Evolutionary conservation across 2,888 invertebrate genomes (phyloP).

Genomic region (Caradrina kadenii): DNA sequence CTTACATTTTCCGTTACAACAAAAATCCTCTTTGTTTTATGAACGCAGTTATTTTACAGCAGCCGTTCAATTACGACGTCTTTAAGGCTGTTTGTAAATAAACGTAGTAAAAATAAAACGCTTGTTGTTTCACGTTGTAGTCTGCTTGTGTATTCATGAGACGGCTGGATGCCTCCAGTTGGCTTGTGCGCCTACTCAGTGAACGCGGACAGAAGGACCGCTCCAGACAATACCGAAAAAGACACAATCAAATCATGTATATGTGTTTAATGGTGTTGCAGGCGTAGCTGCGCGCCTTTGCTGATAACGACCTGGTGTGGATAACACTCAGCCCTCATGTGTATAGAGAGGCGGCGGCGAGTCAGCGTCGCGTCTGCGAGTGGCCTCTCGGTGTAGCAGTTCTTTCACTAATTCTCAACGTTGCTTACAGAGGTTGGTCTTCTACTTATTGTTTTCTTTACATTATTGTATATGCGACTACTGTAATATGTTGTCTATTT

Average conservation of each 20-base stretch:
- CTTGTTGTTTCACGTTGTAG: conserved; percentile 42
- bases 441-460: conserved; percentile 5
- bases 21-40: conserved; percentile 42
- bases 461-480: not conserved
- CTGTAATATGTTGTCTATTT: conserved; percentile 21
- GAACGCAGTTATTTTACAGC: conserved; percentile 35
- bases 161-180: not conserved
- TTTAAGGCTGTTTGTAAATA: conserved; percentile 51
- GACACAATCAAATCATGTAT: not conserved
- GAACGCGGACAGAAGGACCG: conserved; percentile 5
- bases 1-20: conserved; percentile 33
- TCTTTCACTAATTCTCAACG: not conserved
- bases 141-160: conserved; percentile 55
- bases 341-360: too few relatives aligned
- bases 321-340: too few relatives aligned
- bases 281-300: too few relatives aligned
- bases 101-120: conserved; percentile 47
- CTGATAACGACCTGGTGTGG: too few relatives aligned
- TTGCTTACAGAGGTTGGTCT: not conserved
- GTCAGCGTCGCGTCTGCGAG: too few relatives aligned
- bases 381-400: not conserved
- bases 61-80: conserved; percentile 52
- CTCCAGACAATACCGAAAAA: not conserved
- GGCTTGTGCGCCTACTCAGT: not conserved
- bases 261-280: too few relatives aligned